These are phyloP conservation scores for Ispidina lecontei DNA, from an alignment of 2,797 vertebrate genomes.

Conservation along the genomic window DNA sequence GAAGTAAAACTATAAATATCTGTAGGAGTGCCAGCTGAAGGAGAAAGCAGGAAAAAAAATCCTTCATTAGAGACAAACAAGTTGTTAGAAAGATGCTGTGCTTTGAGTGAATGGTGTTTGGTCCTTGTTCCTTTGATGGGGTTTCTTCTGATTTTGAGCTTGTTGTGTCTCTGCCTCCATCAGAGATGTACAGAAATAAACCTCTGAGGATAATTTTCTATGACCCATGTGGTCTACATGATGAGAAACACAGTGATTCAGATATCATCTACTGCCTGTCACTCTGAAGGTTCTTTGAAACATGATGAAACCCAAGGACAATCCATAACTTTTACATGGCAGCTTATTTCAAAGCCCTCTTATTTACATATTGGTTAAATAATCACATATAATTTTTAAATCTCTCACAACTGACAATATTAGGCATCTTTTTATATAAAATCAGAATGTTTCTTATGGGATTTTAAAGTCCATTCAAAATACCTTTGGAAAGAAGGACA, in stretches of 20 bases:
- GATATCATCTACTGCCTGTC: not conserved
- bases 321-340: not conserved
- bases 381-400: not conserved
- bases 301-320: not conserved
- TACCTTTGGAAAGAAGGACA: not conserved
- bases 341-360: not conserved
- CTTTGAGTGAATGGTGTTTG: not conserved
- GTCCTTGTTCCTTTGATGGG: not conserved
- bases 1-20: constrained; percentile 34
- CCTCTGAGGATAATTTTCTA: not conserved
- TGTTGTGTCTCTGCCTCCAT: not conserved
- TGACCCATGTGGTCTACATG: not conserved
- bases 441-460: rapidly evolving
- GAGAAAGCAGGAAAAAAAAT: not conserved
- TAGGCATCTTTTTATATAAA: not conserved
- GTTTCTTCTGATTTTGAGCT: not conserved
- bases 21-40: not conserved
- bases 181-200: not conserved
- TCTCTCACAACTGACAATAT: not conserved
- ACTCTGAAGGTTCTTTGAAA: not conserved
- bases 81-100: not conserved
- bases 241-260: not conserved
- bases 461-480: not conserved
- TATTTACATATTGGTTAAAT: not conserved
- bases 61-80: not conserved